Evolutionary conservation across 2,888 invertebrate species (phyloP).

Genomic region (Periphyllus acericola): DNA sequence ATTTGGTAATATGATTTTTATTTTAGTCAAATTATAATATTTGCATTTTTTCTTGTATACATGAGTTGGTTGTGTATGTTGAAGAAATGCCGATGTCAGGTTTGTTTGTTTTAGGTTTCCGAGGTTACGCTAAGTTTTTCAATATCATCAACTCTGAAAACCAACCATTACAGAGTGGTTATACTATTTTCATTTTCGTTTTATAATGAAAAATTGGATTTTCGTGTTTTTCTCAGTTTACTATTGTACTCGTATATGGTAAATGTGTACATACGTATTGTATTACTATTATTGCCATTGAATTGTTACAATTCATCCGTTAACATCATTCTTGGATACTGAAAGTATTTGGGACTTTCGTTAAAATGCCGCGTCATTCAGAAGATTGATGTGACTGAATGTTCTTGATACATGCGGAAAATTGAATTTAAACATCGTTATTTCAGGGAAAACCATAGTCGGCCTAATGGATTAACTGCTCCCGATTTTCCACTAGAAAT

Average conservation of each 20-base stretch:
- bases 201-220: background rate
- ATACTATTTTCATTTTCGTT: background rate
- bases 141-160: conserved; percentile 8
- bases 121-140: conserved; percentile 10
- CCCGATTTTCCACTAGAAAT: conserved; percentile 50
- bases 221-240: background rate
- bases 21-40: background rate
- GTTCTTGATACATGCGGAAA: conserved; percentile 9
- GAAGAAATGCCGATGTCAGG: background rate
- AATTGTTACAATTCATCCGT: conserved; percentile 6
- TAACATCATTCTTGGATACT: background rate
- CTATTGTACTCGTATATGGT: too few relatives aligned
- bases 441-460: conserved; percentile 23
- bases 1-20: background rate
- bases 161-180: background rate
- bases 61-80: background rate
- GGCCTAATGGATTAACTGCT: conserved; percentile 59
- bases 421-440: conserved; percentile 56
- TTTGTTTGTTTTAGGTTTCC: conserved; percentile 11
- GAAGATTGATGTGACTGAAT: conserved; percentile 43
- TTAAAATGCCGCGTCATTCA: conserved; percentile 42
- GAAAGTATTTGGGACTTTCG: conserved; percentile 12
- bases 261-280: too few relatives aligned
- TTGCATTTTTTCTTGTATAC: background rate
- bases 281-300: background rate